Conservation (phyloP, 2,888 invertebrate genomes). For the Phengaris alcon region DNA sequence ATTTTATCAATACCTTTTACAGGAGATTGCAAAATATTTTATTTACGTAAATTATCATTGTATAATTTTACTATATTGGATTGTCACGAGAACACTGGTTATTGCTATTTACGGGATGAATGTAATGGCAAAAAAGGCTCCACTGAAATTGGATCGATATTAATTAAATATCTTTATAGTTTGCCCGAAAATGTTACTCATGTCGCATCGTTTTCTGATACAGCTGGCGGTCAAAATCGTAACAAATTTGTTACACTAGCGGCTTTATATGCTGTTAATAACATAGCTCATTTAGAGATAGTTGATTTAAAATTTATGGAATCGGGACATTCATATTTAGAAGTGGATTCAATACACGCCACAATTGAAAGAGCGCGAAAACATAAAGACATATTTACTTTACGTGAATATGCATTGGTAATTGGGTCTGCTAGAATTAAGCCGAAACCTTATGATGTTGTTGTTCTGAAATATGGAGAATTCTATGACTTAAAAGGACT, state of each 20-base stretch:
- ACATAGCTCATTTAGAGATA: background rate
- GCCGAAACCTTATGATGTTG: background rate
- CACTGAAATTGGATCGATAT: too few relatives aligned
- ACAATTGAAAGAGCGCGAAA: background rate
- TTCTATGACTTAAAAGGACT: background rate
- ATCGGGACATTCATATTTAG: slow-evolving; percentile 3
- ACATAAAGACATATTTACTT: background rate
- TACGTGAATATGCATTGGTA: background rate
- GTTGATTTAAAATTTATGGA: slow-evolving; percentile 3
- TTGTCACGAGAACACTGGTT: too few relatives aligned
- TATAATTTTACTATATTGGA: too few relatives aligned
- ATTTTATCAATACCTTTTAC: too few relatives aligned
- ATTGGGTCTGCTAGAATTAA: background rate
- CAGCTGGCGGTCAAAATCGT: background rate
- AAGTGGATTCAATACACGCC: slow-evolving; percentile 1
- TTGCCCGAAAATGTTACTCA: background rate
- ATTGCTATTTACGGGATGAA: too few relatives aligned
- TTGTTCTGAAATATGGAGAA: background rate
- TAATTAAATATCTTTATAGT: too few relatives aligned
- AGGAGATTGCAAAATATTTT: too few relatives aligned
- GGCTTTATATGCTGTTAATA: background rate
- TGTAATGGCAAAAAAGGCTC: too few relatives aligned
- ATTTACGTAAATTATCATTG: too few relatives aligned
- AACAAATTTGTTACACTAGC: background rate
- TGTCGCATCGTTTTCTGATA: slow-evolving; percentile 1